phyloP scores from a whole-genome alignment of 2,888 invertebrate species.

The Drymonia ruficornis region DNA sequence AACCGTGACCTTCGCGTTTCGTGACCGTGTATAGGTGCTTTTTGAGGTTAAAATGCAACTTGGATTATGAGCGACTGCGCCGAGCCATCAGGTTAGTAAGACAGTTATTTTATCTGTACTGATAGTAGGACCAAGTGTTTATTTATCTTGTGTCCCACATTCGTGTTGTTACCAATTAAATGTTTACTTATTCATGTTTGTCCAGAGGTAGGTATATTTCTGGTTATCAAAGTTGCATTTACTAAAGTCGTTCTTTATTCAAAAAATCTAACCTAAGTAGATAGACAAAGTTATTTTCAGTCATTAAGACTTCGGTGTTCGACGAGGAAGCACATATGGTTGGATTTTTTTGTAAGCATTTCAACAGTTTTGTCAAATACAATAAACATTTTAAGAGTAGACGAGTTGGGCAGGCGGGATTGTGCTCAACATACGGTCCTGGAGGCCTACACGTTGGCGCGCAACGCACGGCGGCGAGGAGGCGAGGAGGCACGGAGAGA shows the following conservation, averaged over 20 bases:
- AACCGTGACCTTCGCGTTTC: conserved; percentile 80
- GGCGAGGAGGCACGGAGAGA: conserved; percentile 57
- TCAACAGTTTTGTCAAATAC: conserved; percentile 10
- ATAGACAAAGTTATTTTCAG: neutral
- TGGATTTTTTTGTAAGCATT: conserved; percentile 1
- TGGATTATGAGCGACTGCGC: conserved; percentile 81
- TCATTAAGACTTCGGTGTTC: conserved; percentile 26
- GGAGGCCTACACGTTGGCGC: conserved; percentile 32
- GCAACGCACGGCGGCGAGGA: conserved; percentile 40
- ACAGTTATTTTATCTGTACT: conserved; percentile 69
- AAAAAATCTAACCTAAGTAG: conserved; percentile 25
- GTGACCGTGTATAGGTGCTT: conserved; percentile 77
- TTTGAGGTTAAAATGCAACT: conserved; percentile 84
- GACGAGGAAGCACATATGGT: neutral
- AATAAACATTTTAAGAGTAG: conserved; percentile 1
- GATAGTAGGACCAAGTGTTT: conserved; percentile 58
- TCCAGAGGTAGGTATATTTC: conserved; percentile 12
- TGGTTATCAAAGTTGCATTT: neutral
- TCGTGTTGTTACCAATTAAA: conserved; percentile 40
- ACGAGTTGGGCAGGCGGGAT: neutral
- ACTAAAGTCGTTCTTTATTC: conserved; percentile 12
- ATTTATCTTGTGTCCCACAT: conserved; percentile 72
- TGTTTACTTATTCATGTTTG: conserved; percentile 26
- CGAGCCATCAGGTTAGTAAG: conserved; percentile 81
- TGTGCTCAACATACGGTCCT: conserved; percentile 15